A percentile compares a stretch with the other conserved stretches of the same genome.
These are phyloP conservation scores for Prionailurus viverrinus DNA, from an alignment of 2,113 vertebrate genomes.

Conservation along the genomic window DNA sequence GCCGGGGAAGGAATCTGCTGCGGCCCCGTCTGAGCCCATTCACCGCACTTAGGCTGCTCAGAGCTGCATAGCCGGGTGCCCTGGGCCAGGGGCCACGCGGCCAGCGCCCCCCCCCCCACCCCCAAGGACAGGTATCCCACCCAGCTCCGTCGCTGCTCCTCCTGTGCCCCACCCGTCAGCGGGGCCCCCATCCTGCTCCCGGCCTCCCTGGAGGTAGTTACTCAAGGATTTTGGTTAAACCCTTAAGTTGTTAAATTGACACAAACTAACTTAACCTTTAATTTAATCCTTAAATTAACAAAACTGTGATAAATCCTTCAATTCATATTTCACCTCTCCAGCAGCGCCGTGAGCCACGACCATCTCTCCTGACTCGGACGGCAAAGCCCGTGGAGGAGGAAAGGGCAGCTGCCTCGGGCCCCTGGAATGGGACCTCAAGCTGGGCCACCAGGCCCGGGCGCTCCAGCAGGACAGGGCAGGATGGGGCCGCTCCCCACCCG, in stretches of 20 bases:
- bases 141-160: background rate
- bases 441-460: background rate
- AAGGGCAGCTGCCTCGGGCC: too few species aligned
- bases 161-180: background rate
- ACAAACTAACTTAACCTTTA: background rate
- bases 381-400: background rate
- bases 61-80: background rate
- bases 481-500: background rate
- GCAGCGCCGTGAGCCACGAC: too few species aligned
- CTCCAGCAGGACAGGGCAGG: rapidly evolving
- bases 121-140: background rate
- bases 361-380: background rate
- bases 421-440: rapidly evolving
- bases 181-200: background rate
- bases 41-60: too few species aligned
- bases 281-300: background rate
- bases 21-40: too few species aligned
- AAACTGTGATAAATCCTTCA: background rate
- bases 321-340: background rate
- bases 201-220: background rate
- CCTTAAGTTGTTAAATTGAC: background rate
- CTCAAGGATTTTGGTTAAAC: background rate
- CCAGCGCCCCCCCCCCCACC: background rate
- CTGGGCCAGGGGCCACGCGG: background rate
- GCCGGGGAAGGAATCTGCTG: too few species aligned